A percentile compares a stretch with the other conserved stretches of the same genome.
Conservation (phyloP, 1,140 invertebrate genomes). For the Mylabris phalerata region DNA sequence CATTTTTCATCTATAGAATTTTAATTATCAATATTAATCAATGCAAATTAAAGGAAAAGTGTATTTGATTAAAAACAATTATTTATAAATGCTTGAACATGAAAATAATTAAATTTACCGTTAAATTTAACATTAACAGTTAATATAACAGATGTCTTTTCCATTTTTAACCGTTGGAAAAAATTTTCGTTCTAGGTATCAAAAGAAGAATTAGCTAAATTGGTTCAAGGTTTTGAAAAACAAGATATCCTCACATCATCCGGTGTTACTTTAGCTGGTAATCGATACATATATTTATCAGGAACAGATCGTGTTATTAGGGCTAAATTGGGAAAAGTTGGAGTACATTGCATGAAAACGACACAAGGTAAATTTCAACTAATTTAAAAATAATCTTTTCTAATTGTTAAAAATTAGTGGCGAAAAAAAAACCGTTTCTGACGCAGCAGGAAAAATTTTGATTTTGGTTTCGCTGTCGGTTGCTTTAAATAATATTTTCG, state of each 20-base stretch:
- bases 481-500: constrained; percentile 8
- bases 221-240: constrained; percentile 80
- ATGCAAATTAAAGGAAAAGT: too few relatives aligned
- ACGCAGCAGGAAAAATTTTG: too few relatives aligned
- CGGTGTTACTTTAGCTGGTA: constrained; percentile 81
- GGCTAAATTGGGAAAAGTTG: constrained; percentile 84
- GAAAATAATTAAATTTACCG: too few relatives aligned
- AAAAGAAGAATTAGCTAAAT: constrained; percentile 81
- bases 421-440: too few relatives aligned
- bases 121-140: too few relatives aligned
- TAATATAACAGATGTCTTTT: neutral
- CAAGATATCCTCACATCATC: constrained; percentile 76
- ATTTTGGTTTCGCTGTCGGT: constrained; percentile 1
- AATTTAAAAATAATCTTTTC: too few relatives aligned
- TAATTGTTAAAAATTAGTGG: too few relatives aligned
- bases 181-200: constrained; percentile 58
- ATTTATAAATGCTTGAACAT: too few relatives aligned
- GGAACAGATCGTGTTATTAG: constrained; percentile 85
- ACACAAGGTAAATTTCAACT: constrained; percentile 59
- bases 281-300: constrained; percentile 87
- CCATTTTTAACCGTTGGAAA: constrained; percentile 29
- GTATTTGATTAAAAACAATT: too few relatives aligned
- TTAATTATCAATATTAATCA: too few relatives aligned
- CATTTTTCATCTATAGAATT: too few relatives aligned
- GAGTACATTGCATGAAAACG: constrained; percentile 91